phyloP scores from a whole-genome alignment of 2,888 invertebrate genomes.

The Adelognathus sp. region DNA sequence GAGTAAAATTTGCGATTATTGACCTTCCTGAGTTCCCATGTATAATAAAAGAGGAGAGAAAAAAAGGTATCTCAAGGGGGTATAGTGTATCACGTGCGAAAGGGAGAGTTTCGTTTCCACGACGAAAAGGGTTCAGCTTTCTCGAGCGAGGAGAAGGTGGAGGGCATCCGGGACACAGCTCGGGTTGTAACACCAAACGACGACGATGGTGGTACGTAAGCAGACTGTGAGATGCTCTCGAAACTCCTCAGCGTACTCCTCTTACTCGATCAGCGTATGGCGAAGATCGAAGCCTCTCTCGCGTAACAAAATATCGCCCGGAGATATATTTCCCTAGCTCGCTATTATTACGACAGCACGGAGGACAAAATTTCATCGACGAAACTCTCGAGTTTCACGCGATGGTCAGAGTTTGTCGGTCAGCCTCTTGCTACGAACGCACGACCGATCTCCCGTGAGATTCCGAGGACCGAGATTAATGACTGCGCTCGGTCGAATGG shows the following conservation, averaged over 20 bases:
- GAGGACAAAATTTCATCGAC: conserved; percentile 23
- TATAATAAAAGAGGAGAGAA: neutral
- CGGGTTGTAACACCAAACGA: neutral
- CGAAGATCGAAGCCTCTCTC: neutral
- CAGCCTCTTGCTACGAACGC: conserved; percentile 42
- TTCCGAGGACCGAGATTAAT: conserved; percentile 31
- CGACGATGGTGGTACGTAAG: neutral
- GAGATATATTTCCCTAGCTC: neutral
- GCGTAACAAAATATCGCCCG: neutral
- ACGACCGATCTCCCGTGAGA: neutral
- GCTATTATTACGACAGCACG: neutral
- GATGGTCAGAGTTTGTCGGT: conserved; percentile 6
- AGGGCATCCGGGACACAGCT: conserved; percentile 7
- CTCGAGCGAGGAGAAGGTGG: conserved; percentile 23
- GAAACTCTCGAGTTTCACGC: conserved; percentile 43
- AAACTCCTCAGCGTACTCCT: neutral
- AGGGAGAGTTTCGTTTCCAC: conserved; percentile 24
- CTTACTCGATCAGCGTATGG: conserved; percentile 23
- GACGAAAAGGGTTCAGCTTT: conserved; percentile 53
- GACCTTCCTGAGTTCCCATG: too few relatives aligned
- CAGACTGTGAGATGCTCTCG: neutral
- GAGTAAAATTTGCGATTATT: too few relatives aligned
- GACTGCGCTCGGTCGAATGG: neutral
- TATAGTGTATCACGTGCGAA: conserved; percentile 46
- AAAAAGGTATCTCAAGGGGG: conserved; percentile 12